A percentile compares a stretch with the other conserved stretches of the same genome.
Conservation (phyloP, 2,113 vertebrate species). For the Hystrix brachyura region DNA sequence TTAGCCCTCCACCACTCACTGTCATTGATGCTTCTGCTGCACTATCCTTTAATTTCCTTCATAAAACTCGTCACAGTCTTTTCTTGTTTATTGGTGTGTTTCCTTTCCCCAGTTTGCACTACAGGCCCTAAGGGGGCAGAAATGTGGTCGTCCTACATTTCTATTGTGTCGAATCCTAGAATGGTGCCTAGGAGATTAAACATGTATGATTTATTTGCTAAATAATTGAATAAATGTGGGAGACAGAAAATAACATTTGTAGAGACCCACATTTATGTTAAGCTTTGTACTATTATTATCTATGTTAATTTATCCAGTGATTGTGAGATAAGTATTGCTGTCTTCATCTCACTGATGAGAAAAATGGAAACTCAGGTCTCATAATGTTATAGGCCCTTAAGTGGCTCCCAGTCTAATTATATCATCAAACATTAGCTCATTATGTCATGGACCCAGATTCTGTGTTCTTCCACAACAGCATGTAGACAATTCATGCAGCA, state of each 20-base stretch:
- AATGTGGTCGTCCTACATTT: neutral
- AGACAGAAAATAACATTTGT: neutral
- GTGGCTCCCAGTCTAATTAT: neutral
- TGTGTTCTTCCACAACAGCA: neutral
- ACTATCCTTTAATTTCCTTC: neutral
- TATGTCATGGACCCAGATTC: neutral
- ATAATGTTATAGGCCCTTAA: neutral
- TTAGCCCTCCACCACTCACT: neutral
- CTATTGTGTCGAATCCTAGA: neutral
- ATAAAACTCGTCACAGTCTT: neutral
- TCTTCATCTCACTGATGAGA: neutral
- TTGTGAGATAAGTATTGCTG: neutral
- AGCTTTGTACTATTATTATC: neutral
- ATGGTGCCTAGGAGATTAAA: neutral
- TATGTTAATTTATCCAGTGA: neutral
- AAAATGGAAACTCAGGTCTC: neutral
- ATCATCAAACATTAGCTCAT: neutral
- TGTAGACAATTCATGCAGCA: neutral
- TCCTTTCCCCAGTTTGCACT: neutral
- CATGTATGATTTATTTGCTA: neutral
- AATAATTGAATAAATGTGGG: neutral
- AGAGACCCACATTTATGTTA: neutral
- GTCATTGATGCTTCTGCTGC: neutral
- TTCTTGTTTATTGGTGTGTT: neutral
- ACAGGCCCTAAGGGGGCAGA: neutral